These are phyloP conservation scores for Dasyornis broadbenti DNA, from an alignment of 2,113 vertebrate genomes.

Conservation along the genomic window DNA sequence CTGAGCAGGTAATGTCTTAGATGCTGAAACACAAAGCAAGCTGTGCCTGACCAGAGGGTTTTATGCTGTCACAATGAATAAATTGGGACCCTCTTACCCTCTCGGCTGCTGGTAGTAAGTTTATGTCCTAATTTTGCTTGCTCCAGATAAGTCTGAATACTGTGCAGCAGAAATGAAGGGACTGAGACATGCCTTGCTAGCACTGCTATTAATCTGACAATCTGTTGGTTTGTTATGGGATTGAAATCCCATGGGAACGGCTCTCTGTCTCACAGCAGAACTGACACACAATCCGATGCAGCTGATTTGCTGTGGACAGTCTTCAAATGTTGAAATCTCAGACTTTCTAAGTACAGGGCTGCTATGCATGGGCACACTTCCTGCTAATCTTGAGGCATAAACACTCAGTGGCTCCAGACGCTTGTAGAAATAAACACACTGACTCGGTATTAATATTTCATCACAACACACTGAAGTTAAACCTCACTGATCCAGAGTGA, in stretches of 20 bases:
- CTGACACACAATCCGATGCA: slow-evolving; percentile 8
- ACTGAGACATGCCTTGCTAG: background rate
- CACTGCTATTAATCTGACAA: background rate
- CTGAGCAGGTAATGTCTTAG: background rate
- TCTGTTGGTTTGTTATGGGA: background rate
- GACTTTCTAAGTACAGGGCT: slow-evolving; percentile 34
- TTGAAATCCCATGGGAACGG: background rate
- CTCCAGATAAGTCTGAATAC: background rate
- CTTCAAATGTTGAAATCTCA: slow-evolving; percentile 51
- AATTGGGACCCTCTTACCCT: background rate
- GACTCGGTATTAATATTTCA: slow-evolving; percentile 77
- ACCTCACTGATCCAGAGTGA: slow-evolving; percentile 73
- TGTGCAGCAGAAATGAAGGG: background rate
- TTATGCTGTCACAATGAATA: background rate
- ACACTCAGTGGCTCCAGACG: slow-evolving; percentile 66
- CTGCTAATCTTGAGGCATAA: slow-evolving; percentile 65
- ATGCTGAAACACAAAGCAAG: background rate
- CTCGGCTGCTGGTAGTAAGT: background rate
- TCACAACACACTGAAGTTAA: slow-evolving; percentile 70
- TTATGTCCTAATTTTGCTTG: slow-evolving; percentile 18
- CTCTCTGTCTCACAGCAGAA: background rate
- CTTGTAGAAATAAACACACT: slow-evolving; percentile 72
- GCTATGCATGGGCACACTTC: slow-evolving; percentile 66
- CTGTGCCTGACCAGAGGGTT: background rate
- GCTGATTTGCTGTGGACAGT: slow-evolving; percentile 30